Percentiles rank a stretch among this genome's conserved stretches.
These are phyloP conservation scores for Sakesphorus luctuosus DNA, from an alignment of 2,113 vertebrate genomes.

Conservation along the genomic window DNA sequence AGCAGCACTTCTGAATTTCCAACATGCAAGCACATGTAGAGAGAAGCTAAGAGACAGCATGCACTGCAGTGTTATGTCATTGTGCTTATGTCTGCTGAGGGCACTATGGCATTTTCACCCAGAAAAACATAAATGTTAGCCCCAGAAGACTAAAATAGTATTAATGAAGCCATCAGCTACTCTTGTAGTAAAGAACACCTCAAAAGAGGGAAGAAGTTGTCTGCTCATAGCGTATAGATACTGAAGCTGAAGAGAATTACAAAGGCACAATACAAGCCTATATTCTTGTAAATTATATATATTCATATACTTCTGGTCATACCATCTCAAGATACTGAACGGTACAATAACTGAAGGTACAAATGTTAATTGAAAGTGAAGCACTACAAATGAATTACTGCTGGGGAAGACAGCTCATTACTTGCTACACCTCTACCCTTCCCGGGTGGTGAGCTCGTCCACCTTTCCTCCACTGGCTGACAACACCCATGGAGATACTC, in stretches of 20 bases:
- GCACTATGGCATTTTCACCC: conserved; percentile 18
- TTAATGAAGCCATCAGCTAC: conserved; percentile 26
- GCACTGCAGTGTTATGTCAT: conserved; percentile 28
- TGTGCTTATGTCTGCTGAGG: conserved; percentile 56
- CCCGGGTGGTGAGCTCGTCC: neutral
- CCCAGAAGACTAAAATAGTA: conserved; percentile 24
- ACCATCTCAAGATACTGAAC: conserved; percentile 37
- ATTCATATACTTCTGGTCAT: conserved; percentile 16
- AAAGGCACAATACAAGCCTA: conserved; percentile 46
- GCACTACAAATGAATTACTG: neutral
- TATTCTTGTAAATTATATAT: conserved; percentile 55
- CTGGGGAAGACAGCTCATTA: neutral
- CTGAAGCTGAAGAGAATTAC: conserved; percentile 49
- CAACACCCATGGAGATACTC: neutral
- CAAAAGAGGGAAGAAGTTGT: neutral
- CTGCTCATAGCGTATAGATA: neutral
- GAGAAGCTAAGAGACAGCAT: conserved; percentile 18
- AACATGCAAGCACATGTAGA: conserved; percentile 23
- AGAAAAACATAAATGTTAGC: neutral
- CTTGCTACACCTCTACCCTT: conserved; percentile 16
- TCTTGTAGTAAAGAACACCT: neutral
- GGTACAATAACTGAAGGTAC: conserved; percentile 22
- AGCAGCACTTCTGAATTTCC: conserved; percentile 29
- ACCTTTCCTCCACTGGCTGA: neutral
- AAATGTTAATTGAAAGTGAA: neutral